A percentile compares a stretch with the other conserved stretches of the same genome.
Conservation (phyloP, 2,797 vertebrate species). For the Hypotaenidia okinawae region DNA sequence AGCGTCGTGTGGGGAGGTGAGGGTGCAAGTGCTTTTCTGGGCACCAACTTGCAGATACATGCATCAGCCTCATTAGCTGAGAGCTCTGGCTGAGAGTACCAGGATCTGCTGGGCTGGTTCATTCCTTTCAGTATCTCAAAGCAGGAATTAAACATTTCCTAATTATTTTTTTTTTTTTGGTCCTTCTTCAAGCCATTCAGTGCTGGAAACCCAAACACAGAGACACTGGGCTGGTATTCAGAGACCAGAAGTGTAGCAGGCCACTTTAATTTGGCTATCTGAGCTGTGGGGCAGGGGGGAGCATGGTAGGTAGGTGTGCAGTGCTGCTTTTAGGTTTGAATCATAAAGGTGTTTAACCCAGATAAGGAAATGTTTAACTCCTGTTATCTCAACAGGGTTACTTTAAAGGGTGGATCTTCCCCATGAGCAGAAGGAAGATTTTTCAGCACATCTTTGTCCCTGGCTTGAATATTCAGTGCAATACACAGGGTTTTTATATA, state of each 20-base stretch:
- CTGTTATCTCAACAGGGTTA: not conserved
- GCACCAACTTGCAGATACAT: not conserved
- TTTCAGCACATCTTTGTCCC: not conserved
- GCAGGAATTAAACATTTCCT: not conserved
- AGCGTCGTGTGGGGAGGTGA: fast-evolving
- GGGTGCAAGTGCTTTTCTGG: not conserved
- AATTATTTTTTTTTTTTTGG: too few relatives aligned
- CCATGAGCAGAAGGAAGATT: conserved; percentile 15
- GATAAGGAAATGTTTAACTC: conserved; percentile 60
- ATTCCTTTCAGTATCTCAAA: not conserved
- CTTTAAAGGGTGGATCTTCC: conserved; percentile 58
- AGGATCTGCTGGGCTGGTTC: not conserved
- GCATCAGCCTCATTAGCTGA: not conserved
- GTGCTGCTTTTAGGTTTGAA: conserved; percentile 4
- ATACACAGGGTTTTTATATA: not conserved
- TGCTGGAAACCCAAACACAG: not conserved
- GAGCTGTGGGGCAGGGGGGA: not conserved
- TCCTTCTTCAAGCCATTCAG: not conserved
- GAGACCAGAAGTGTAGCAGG: not conserved
- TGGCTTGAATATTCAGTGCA: conserved; percentile 25
- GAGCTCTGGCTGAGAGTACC: not conserved
- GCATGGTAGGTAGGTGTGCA: not conserved
- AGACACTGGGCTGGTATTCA: not conserved
- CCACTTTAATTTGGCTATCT: conserved; percentile 24
- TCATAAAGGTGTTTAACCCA: conserved; percentile 66